phyloP scores from a whole-genome alignment of 2,888 invertebrate species.

The Drosophila niveifrons region DNA sequence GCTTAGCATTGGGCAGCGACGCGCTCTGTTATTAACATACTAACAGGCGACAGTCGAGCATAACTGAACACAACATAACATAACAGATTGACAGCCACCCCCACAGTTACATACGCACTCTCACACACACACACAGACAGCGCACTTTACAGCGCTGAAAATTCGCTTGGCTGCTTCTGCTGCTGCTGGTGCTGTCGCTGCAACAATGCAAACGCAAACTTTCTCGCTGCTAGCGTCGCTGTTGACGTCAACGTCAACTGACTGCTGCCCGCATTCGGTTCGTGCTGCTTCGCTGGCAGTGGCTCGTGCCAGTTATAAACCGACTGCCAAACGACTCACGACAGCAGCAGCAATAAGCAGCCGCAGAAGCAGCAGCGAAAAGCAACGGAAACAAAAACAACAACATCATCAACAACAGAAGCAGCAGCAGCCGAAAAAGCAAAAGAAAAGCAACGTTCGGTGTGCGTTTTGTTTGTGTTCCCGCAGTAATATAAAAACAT shows the following conservation, averaged over 20 bases:
- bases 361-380: constrained; percentile 42
- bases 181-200: constrained; percentile 51
- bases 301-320: constrained; percentile 85
- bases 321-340: constrained; percentile 84
- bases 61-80: constrained; percentile 36
- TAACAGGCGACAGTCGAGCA: constrained; percentile 15
- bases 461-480: constrained; percentile 50
- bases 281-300: constrained; percentile 73
- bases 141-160: constrained; percentile 57
- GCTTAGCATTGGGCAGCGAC: neutral
- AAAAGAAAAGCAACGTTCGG: constrained; percentile 64
- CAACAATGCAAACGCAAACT: constrained; percentile 80
- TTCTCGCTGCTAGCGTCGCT: constrained; percentile 73
- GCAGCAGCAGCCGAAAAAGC: constrained; percentile 46
- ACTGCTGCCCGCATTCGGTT: constrained; percentile 62
- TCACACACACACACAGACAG: neutral
- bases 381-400: constrained; percentile 34
- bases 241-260: constrained; percentile 39
- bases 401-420: constrained; percentile 46
- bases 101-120: constrained; percentile 30
- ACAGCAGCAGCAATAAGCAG: constrained; percentile 64
- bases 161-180: constrained; percentile 56
- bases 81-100: constrained; percentile 55
- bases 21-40: neutral
- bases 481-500: constrained; percentile 34